Percentiles rank a stretch among this genome's conserved stretches.
phyloP scores from a whole-genome alignment of 2,888 invertebrate species.

The Keiferia lycopersicella region DNA sequence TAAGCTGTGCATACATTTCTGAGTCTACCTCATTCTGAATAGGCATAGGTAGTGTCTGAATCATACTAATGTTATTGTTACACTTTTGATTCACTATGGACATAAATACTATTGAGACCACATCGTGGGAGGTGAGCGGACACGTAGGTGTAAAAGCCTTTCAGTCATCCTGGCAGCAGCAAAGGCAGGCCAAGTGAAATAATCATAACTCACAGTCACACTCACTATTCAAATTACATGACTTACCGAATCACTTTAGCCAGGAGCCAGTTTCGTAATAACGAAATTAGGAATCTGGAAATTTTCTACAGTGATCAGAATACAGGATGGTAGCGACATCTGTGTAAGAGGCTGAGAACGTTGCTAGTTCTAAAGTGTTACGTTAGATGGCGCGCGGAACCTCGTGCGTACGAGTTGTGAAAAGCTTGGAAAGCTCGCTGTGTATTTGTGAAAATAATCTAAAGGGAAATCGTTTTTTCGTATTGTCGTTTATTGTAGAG shows the following conservation, averaged over 20 bases:
- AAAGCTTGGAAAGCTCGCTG: background rate
- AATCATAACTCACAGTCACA: background rate
- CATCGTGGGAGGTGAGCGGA: slow-evolving; percentile 9
- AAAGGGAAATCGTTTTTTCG: too few species aligned
- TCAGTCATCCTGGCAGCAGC: slow-evolving; percentile 5
- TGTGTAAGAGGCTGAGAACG: slow-evolving; percentile 4
- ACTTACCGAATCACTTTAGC: background rate
- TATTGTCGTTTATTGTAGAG: too few species aligned
- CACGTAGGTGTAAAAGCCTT: slow-evolving; percentile 4
- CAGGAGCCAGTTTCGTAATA: background rate
- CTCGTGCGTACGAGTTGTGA: slow-evolving; percentile 18
- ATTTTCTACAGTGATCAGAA: background rate
- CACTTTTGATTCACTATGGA: slow-evolving; percentile 2
- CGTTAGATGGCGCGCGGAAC: slow-evolving; percentile 22
- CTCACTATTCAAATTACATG: slow-evolving; percentile 5
- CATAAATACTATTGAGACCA: background rate
- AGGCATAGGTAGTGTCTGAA: background rate
- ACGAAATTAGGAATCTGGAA: background rate
- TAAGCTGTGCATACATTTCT: too few species aligned
- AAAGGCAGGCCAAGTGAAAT: background rate
- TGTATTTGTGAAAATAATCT: background rate
- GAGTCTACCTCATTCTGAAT: too few species aligned
- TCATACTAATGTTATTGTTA: slow-evolving; percentile 10
- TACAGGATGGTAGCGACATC: slow-evolving; percentile 23
- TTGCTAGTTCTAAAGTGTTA: background rate